Evolutionary conservation across 2,113 vertebrate genomes (phyloP), one percentile per base, ranked within the genome.

Genomic region (Brienomyrus brachyistius): DNA sequence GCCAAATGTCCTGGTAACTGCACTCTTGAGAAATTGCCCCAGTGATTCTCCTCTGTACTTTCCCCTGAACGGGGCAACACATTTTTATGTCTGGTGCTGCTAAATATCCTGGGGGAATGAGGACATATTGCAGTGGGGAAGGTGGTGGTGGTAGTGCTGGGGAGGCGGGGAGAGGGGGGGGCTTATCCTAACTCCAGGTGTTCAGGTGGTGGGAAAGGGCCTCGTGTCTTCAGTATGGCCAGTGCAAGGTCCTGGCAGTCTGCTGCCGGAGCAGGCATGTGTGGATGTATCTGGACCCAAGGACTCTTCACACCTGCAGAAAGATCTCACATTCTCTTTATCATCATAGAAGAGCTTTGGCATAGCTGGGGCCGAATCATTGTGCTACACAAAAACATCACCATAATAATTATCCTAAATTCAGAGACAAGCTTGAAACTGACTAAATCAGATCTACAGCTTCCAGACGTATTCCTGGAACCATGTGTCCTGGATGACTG

Each of bases 71-170:
- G 94, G 95, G 94, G 93, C 95, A 96, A 96, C 94, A 90, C 96
- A 96, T 96, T 96, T 96, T 96, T 96, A 96, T 96, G 96, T 96
- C 96, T 96, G 96, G 94, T 94, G 93, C 93, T 91, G 87, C 87
- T 91, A 91, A 90, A 88, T 21, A 82, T 31, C 40, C 40, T 15
- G 77, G 40, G 35, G 23, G 19, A 82, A 17, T 7, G 17, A 82
- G 77, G 77, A 23, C 6, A 62, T 62, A 19, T 82, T 82, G 40
- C 31, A 82, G 77, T 17, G 40, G 40, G 40, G 43, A 17, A 35
- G 35, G 77, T 82, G 77, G 74, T 27, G 27, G 15, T 77, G 66
- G 27, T 74, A 6, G 51, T 54, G 52, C 17, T 5, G 51, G 52
- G 52, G 52, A 19, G 52, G 11, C 5, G 19, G 51, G 48, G 9